Evolutionary conservation across 2,888 invertebrate species (phyloP).

Genomic region (Epiblema foenella): DNA sequence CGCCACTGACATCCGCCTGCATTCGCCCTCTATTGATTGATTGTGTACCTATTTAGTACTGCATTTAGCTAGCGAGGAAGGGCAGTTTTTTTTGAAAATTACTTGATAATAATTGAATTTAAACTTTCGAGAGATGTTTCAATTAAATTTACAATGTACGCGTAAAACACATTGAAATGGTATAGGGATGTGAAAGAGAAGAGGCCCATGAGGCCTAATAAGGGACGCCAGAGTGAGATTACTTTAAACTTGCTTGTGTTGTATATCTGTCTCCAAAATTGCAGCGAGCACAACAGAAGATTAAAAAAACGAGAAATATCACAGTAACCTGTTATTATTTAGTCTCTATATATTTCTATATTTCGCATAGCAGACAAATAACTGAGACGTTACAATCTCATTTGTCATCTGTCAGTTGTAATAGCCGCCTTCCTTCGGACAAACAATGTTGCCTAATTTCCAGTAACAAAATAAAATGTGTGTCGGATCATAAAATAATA

Average conservation of each 20-base stretch:
- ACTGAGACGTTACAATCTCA: conserved; percentile 1
- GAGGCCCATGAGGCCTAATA: too few species aligned
- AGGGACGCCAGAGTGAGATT: too few species aligned
- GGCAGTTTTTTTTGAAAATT: background rate
- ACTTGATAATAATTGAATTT: too few species aligned
- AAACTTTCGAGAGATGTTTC: too few species aligned
- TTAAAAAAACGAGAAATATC: background rate
- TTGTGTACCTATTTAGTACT: conserved; percentile 6
- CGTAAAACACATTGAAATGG: too few species aligned
- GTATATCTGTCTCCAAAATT: too few species aligned
- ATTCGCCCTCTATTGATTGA: conserved; percentile 54
- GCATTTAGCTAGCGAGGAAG: background rate
- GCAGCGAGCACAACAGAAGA: background rate
- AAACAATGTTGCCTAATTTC: background rate
- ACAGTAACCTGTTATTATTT: background rate
- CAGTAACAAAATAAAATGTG: conserved; percentile 1
- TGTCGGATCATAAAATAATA: background rate
- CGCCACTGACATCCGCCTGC: conserved; percentile 50
- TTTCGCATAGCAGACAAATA: background rate
- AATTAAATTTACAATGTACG: too few species aligned
- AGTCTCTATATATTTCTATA: background rate
- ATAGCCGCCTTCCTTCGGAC: conserved; percentile 3
- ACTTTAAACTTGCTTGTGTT: too few species aligned
- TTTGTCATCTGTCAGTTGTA: background rate
- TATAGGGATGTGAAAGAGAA: too few species aligned